phyloP scores from a whole-genome alignment of 2,888 invertebrate species.

The Lasioglossum figueresi region DNA sequence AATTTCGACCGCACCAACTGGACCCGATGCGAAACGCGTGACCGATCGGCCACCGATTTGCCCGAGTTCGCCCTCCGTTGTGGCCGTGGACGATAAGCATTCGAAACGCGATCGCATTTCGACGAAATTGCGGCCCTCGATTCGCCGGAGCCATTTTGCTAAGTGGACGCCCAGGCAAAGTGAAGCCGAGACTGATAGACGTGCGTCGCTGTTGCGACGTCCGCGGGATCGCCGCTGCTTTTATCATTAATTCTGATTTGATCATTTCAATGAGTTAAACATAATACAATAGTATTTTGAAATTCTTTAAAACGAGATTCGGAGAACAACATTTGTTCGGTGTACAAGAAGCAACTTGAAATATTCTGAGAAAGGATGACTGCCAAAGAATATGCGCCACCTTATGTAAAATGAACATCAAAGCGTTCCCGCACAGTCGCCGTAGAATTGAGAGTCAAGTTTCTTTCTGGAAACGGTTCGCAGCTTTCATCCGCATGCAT shows the following conservation, averaged over 20 bases:
- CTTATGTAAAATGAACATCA: neutral
- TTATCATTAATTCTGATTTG: neutral
- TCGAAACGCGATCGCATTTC: neutral
- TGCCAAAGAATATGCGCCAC: neutral
- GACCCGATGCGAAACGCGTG: conserved; percentile 7
- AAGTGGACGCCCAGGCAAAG: neutral
- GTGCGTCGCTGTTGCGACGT: too few species aligned
- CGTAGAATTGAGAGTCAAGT: neutral
- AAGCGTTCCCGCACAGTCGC: neutral
- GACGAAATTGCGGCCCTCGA: neutral
- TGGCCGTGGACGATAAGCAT: neutral
- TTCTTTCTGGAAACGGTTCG: neutral
- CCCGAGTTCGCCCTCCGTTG: neutral
- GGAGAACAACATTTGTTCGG: neutral
- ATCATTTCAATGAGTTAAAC: too few species aligned
- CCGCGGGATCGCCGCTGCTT: too few species aligned
- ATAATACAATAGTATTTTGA: too few species aligned
- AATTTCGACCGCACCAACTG: conserved; percentile 14
- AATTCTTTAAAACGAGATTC: neutral
- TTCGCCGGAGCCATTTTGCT: neutral
- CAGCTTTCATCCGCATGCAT: neutral
- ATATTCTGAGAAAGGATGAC: neutral
- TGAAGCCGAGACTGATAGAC: neutral
- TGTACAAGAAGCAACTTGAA: neutral
- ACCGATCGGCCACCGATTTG: neutral